A percentile compares a stretch with the other conserved stretches of the same genome.
Evolutionary conservation across 92 coral and sea anemone genomes (phyloP).

Genomic region (Meandrina meandrites): DNA sequence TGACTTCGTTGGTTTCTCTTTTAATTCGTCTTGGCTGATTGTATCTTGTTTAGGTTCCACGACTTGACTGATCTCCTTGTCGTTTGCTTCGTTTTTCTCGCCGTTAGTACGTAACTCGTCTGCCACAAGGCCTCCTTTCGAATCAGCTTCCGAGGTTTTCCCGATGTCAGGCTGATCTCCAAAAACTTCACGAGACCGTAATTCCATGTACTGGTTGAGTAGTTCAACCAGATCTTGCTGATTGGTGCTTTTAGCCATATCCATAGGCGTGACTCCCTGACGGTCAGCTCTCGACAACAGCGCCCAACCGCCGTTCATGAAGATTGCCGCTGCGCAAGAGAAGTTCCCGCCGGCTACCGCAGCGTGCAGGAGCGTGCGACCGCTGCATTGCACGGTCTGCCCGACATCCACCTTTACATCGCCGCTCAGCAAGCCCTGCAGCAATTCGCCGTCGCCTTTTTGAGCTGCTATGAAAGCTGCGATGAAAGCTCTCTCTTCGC

Average conservation of each 20-base stretch:
- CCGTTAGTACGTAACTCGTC: not conserved
- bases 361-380: constrained; percentile 61
- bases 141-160: not conserved
- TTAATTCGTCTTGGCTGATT: not conserved
- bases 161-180: constrained; percentile 9
- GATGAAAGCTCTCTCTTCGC: constrained; percentile 59
- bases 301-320: constrained; percentile 46
- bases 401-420: constrained; percentile 37
- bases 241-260: constrained; percentile 37
- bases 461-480: constrained; percentile 67
- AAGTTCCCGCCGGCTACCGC: constrained; percentile 63
- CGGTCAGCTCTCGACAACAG: constrained; percentile 41
- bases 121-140: not conserved
- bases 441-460: constrained; percentile 45
- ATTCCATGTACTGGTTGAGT: constrained; percentile 44
- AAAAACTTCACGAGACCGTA: constrained; percentile 28
- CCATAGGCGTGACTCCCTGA: constrained; percentile 46
- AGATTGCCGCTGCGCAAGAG: constrained; percentile 52
- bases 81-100: not conserved
- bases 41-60: not conserved
- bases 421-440: constrained; percentile 43
- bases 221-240: constrained; percentile 38
- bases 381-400: constrained; percentile 52
- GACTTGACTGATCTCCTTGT: not conserved
- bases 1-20: constrained; percentile 48